These are phyloP conservation scores for Phalacrocorax aristotelis DNA, from an alignment of 2,113 vertebrate species.

Conservation along the genomic window DNA sequence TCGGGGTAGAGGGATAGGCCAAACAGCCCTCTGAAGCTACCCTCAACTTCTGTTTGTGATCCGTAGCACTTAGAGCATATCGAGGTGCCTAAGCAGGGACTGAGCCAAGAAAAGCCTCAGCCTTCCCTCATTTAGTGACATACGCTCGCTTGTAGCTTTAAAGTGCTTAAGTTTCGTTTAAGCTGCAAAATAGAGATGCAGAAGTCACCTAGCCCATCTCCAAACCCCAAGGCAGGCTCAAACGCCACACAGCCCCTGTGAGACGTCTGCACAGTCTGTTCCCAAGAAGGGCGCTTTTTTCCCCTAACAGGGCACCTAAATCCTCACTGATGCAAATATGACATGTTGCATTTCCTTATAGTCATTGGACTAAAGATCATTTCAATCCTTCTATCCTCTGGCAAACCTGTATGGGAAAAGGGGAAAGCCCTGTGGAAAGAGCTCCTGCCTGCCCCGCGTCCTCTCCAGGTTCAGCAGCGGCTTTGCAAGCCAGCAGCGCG, in stretches of 20 bases:
- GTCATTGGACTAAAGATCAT: background rate
- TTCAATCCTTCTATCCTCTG: background rate
- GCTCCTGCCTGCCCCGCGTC: accelerated
- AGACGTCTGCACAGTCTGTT: background rate
- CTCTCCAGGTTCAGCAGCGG: background rate
- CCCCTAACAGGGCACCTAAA: background rate
- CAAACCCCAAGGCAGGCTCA: background rate
- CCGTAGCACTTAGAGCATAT: background rate
- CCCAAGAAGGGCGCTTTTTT: background rate
- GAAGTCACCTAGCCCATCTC: background rate
- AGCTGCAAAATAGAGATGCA: background rate
- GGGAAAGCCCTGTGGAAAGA: background rate
- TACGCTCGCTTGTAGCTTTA: background rate
- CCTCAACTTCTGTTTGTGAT: background rate
- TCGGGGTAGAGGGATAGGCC: background rate
- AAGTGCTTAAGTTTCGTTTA: background rate
- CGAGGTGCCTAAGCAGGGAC: background rate
- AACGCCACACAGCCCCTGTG: background rate
- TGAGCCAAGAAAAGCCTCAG: background rate
- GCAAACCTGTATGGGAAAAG: background rate
- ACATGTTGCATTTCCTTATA: background rate
- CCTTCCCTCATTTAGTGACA: background rate
- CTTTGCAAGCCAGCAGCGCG: background rate
- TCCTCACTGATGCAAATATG: background rate
- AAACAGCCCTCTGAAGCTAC: background rate